Base-by-base conservation (phyloP, 1,140 invertebrate species). In the Druon quercuslanigerum region DNA sequence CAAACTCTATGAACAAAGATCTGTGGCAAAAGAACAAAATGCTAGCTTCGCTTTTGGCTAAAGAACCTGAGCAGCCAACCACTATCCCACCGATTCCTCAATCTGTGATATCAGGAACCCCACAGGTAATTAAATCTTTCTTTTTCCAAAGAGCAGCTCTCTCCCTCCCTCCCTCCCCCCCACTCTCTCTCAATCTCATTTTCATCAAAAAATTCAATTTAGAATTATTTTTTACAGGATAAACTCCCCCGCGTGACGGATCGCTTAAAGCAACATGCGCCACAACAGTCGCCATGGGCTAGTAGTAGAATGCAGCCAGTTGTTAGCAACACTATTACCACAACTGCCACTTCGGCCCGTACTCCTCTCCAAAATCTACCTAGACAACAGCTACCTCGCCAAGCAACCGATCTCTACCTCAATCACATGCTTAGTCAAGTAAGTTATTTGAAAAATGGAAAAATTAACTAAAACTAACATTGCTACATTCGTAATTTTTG, bases 1-100 rank as follows among this genome's bases (percentile, higher is more conserved):
- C 89, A n/a, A 91, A 87, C 52, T 87, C 88, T 19, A 92, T 92
- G 72, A 93, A 93, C 81, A 96, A 95, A 82, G 94, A 94, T 77
- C 91, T 96, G 6, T 96, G 95, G 89, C 94, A 96, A 87, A 95
- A 95, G 84, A 98, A 98, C 90, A 95, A 96, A 83, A 96, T 98
- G 94, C 92, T 98, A 78, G 96, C 96, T 13, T 94, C 95, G 60
- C 89, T 98, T 74, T 90, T 98, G 83, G 95, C 96, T 13, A 95
- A 95, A 86, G 94, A 96, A 82, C 94, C 95, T 72, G 93, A 95
- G n/a, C 93, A 94, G 51, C 94, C 94, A 71, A 94, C 95, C 54
- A 92, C 92, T 3, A 94, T 95, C 74, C 94, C 94, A 80, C 93
- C 93, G 72, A 92, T 95, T 77, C 92, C 94, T 78, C 92, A 93